These are phyloP conservation scores for Lutjanus argentimaculatus DNA, from an alignment of 2,797 vertebrate genomes.

Conservation along the genomic window DNA sequence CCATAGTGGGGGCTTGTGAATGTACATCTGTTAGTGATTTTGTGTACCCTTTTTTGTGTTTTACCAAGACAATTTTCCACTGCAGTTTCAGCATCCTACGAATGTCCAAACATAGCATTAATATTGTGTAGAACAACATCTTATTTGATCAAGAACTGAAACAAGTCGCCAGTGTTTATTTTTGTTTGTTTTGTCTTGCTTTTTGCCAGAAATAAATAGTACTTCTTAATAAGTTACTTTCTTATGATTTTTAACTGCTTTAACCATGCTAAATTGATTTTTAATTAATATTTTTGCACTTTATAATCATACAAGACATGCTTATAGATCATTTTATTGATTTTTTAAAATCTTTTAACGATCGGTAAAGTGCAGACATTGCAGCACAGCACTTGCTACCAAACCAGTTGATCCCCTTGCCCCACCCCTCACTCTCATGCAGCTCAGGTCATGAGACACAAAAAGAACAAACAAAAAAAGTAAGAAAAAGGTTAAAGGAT, in stretches of 20 bases:
- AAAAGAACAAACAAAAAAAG: no score
- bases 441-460: no score
- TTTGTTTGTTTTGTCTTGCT: background rate
- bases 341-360: no score
- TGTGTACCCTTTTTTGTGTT: constrained; percentile 53
- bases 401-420: no score
- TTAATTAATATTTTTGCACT: background rate
- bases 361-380: no score
- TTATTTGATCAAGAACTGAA: constrained; percentile 4
- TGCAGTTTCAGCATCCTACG: constrained; percentile 53
- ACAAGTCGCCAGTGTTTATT: background rate
- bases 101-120: constrained; percentile 36
- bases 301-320: background rate
- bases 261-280: background rate
- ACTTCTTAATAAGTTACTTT: background rate
- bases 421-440: no score
- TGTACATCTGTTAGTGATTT: constrained; percentile 82
- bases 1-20: constrained; percentile 43
- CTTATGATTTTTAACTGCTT: constrained; percentile 7
- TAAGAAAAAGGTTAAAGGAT: no score
- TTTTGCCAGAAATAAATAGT: background rate
- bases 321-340: no score
- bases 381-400: no score
- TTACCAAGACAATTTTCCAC: constrained; percentile 72
- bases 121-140: constrained; percentile 35